These are phyloP conservation scores for Mormyrus lacerda DNA, from an alignment of 2,113 vertebrate genomes.

Conservation along the genomic window DNA sequence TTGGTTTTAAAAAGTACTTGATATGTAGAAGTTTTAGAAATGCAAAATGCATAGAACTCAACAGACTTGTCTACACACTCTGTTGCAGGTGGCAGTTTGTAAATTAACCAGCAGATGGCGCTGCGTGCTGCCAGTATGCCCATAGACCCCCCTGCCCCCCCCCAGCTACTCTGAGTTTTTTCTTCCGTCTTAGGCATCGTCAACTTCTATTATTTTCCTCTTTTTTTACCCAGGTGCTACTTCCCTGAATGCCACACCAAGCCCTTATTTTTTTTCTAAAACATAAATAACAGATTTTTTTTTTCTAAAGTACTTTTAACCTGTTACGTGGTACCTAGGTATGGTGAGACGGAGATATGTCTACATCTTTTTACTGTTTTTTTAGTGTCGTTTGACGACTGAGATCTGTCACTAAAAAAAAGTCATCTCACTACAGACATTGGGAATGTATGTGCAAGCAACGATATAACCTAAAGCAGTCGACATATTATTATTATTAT, in stretches of 20 bases:
- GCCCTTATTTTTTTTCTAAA: background rate
- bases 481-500: background rate
- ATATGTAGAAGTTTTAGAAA: background rate
- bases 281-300: background rate
- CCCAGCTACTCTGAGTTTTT: background rate
- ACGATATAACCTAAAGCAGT: background rate
- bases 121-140: background rate
- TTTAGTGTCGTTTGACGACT: background rate
- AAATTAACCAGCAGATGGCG: conserved; percentile 18
- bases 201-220: background rate
- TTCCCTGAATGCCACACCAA: background rate
- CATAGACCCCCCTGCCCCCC: background rate
- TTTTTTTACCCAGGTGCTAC: background rate
- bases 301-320: background rate
- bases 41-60: background rate
- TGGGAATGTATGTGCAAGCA: background rate
- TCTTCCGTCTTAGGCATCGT: background rate
- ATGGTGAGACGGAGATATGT: background rate
- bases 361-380: background rate
- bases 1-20: background rate
- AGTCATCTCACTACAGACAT: background rate
- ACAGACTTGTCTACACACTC: background rate
- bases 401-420: background rate
- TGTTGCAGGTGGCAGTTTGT: background rate
- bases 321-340: background rate